Evolutionary conservation across 2,797 vertebrate species (phyloP), one percentile per base, ranked within the genome.

Genomic region (Lacerta viridis): DNA sequence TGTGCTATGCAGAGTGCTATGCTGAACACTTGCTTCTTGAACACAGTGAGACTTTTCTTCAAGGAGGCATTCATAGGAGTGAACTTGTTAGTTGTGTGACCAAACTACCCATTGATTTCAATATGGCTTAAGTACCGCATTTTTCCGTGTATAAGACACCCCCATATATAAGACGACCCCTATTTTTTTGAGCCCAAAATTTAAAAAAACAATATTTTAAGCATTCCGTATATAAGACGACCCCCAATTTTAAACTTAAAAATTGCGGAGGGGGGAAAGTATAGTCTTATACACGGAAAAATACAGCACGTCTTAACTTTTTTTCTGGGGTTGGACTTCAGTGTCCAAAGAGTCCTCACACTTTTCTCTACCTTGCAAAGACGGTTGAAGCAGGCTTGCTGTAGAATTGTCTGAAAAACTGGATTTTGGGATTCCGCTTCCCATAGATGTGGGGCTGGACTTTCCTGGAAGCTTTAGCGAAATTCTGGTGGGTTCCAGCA

Each of bases 61-160:
- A 29, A 29, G 43, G 61, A 85, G n/a, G 41, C 6, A 64, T 85
- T 29, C 17, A 33, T 61, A 43, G 18, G 9, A 76, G 59, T 2
- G 10, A 64, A 10, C 11, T 64, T 83, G 27, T 43, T 46, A 71
- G n/a, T 59, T 59, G n/a, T 80, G 29, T 80, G 29, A 80, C 18
- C n/a, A 18, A 18, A 4, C 20, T 64, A 68, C 41, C 61, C 20
- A 15, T 46, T 68, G 55, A 50, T 77, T 66, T n/a, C 9, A 20
- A 7, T 74, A 29, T 85, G 84, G 83, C 80, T 90, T 91, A 86
- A 90, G 83, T 46, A 15, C 10, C 13, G 50, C 13, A 50, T 50
- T 50, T 50, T 50, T 3, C 50, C 0, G 1, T 50, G 50, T 50
- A 50, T 13, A 50, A 50, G 11, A 4, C 1, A 0, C 11, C 50